Conservation (phyloP, 2,888 invertebrate species). For the Periphyllus acericola region DNA sequence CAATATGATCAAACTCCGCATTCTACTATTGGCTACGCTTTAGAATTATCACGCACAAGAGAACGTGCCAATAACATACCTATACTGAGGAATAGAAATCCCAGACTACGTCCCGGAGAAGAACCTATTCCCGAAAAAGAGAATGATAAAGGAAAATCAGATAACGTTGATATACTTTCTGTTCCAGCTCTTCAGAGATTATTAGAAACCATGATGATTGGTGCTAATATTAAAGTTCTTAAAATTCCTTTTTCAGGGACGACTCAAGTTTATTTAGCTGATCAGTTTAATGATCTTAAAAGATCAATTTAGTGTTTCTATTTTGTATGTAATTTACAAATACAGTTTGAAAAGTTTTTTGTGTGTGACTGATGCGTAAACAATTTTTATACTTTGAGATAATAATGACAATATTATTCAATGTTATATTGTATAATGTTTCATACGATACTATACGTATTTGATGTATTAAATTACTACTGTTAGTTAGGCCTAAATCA, state of each 20-base stretch:
- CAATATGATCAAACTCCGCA: slow-evolving; percentile 70
- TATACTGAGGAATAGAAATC: slow-evolving; percentile 64
- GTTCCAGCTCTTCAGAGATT: slow-evolving; percentile 80
- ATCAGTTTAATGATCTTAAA: slow-evolving; percentile 66
- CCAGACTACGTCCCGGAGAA: slow-evolving; percentile 64
- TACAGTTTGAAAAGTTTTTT: too few relatives aligned
- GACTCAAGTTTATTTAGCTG: slow-evolving; percentile 82
- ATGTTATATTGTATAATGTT: too few relatives aligned
- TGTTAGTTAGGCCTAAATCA: too few relatives aligned
- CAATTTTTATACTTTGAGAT: too few relatives aligned
- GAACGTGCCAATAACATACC: slow-evolving; percentile 65
- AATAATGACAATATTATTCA: too few relatives aligned
- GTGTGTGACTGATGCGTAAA: too few relatives aligned
- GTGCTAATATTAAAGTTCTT: slow-evolving; percentile 80
- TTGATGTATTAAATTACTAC: too few relatives aligned
- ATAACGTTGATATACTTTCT: slow-evolving; percentile 77
- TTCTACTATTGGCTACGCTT: slow-evolving; percentile 26
- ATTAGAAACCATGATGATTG: slow-evolving; percentile 77
- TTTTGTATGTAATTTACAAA: too few relatives aligned
- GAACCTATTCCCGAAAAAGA: slow-evolving; percentile 66
- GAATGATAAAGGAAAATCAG: slow-evolving; percentile 68
- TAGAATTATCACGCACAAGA: slow-evolving; percentile 56
- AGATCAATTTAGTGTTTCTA: slow-evolving; percentile 12
- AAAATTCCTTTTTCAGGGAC: slow-evolving; percentile 86
- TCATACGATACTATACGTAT: too few relatives aligned